Evolutionary conservation across 2,797 vertebrate genomes (phyloP).

Genomic region (Capromys pilorides): DNA sequence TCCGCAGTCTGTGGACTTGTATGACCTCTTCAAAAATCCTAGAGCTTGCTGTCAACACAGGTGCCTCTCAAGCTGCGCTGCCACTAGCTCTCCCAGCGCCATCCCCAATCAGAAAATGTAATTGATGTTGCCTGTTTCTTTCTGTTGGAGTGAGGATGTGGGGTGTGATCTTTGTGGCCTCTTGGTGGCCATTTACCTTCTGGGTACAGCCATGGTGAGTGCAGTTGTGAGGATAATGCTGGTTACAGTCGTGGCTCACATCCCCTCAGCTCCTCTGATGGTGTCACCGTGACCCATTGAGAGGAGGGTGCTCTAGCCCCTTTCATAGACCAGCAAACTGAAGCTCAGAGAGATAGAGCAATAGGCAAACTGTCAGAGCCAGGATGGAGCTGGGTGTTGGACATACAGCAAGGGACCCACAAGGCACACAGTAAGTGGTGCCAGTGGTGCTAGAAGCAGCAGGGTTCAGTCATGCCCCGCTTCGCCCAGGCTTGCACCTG

Average conservation of each 20-base stretch:
- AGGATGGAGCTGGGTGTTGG: not conserved
- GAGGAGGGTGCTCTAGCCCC: too few relatives aligned
- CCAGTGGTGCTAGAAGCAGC: not conserved
- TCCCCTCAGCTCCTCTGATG: not conserved
- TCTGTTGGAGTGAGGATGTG: not conserved
- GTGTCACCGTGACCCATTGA: not conserved
- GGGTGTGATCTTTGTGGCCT: not conserved
- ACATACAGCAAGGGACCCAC: fast-evolving
- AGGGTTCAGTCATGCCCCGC: not conserved
- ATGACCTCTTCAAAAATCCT: not conserved
- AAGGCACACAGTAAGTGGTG: not conserved
- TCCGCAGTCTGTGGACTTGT: not conserved
- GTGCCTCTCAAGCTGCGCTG: not conserved
- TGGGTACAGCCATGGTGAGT: fast-evolving
- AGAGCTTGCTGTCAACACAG: not conserved
- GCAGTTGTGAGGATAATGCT: not conserved
- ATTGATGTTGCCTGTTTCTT: not conserved
- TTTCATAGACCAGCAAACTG: not conserved
- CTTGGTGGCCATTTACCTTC: not conserved
- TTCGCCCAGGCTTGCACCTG: not conserved
- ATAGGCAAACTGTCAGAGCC: not conserved
- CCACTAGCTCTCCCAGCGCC: not conserved
- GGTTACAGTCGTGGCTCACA: not conserved
- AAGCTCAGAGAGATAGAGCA: not conserved
- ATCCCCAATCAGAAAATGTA: not conserved